phyloP scores from a whole-genome alignment of 1,140 invertebrate species.

The Nephila pilipes region DNA sequence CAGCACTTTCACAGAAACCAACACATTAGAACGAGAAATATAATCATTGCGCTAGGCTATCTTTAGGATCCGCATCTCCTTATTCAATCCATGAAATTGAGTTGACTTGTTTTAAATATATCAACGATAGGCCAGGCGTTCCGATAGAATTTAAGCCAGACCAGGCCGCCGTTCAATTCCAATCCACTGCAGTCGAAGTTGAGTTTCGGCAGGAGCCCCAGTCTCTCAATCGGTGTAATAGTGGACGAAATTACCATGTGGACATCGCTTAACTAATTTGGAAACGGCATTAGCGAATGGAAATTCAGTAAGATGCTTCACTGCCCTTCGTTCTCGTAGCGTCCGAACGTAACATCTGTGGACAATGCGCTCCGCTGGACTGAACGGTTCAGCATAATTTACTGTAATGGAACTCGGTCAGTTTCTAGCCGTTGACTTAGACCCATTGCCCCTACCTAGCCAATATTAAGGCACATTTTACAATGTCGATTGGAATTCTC shows the following conservation, averaged over 20 bases:
- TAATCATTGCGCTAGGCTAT: not conserved
- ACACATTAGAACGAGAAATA: not conserved
- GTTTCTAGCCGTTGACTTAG: constrained; percentile 54
- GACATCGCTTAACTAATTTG: constrained; percentile 73
- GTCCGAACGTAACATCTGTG: constrained; percentile 53
- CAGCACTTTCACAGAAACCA: not conserved
- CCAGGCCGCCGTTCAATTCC: constrained; percentile 37
- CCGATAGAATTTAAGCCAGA: constrained; percentile 24
- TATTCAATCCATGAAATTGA: constrained; percentile 63
- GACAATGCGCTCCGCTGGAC: constrained; percentile 61
- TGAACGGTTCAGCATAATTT: constrained; percentile 56
- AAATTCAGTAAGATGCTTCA: constrained; percentile 68
- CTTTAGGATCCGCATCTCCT: not conserved
- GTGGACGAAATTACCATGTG: constrained; percentile 72
- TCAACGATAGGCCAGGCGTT: constrained; percentile 6
- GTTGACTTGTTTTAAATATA: constrained; percentile 69
- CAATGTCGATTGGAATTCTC: constrained; percentile 33
- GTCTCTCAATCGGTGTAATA: constrained; percentile 45
- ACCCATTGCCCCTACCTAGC: constrained; percentile 14
- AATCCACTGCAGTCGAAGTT: constrained; percentile 46
- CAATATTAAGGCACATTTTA: constrained; percentile 64
- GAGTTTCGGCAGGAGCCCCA: constrained; percentile 45
- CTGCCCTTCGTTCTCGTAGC: not conserved
- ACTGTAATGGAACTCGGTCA: constrained; percentile 57
- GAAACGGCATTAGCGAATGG: constrained; percentile 71